A percentile compares a stretch with the other conserved stretches of the same genome.
phyloP scores from a whole-genome alignment of 2,113 vertebrate genomes.

The Ornithorhynchus anatinus region DNA sequence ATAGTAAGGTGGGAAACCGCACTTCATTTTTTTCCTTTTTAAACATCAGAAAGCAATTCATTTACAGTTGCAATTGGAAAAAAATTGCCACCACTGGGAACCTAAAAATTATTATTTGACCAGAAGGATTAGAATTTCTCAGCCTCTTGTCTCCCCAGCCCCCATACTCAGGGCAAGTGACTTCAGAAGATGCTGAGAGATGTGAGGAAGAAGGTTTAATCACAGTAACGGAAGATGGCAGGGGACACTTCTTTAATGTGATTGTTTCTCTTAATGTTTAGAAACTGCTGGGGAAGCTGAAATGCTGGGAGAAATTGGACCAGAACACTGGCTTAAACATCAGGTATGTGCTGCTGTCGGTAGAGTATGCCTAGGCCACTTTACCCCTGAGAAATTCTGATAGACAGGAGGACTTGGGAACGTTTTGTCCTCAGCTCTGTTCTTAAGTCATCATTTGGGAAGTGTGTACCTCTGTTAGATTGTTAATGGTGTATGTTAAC shows the following conservation, averaged over 20 bases:
- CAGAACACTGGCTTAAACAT: conserved; percentile 87
- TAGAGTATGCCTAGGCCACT: neutral
- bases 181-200: neutral
- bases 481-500: neutral
- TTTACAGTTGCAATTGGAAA: no score
- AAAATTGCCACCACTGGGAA: no score
- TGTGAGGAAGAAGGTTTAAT: neutral
- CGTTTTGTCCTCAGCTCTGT: no score
- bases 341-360: conserved; percentile 71
- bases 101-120: no score
- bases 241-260: neutral
- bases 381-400: neutral
- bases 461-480: no score
- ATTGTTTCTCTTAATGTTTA: conserved; percentile 49
- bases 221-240: neutral
- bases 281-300: conserved; percentile 82
- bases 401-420: no score
- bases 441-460: no score
- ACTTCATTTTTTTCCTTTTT: no score
- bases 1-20: no score
- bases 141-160: no score
- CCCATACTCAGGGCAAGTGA: neutral
- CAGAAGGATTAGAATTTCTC: no score
- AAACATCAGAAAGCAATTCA: no score
- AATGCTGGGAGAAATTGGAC: conserved; percentile 88